Conservation (phyloP, 2,888 invertebrate genomes). For the Tortrix viridana region DNA sequence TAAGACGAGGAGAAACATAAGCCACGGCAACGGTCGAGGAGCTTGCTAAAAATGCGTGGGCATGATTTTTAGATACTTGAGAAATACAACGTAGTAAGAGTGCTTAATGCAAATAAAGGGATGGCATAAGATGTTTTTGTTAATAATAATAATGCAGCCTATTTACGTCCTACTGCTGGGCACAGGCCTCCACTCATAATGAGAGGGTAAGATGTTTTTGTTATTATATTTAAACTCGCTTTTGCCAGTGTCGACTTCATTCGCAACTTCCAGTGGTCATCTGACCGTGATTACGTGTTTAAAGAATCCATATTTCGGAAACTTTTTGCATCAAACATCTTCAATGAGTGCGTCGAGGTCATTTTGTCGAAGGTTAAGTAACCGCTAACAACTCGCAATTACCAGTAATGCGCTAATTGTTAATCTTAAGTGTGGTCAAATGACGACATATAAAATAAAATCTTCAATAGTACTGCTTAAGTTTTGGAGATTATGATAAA, state of each 20-base stretch:
- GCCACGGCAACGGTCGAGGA: constrained; percentile 17
- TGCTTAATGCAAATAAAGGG: constrained; percentile 27
- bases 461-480: too few relatives aligned
- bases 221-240: background rate
- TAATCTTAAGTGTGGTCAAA: constrained; percentile 9
- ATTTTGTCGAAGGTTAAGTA: constrained; percentile 1
- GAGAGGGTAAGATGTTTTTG: background rate
- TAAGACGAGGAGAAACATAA: constrained; percentile 1
- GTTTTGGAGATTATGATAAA: too few relatives aligned
- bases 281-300: too few relatives aligned
- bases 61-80: constrained; percentile 11
- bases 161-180: too few relatives aligned
- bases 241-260: background rate
- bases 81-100: constrained; percentile 13
- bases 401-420: constrained; percentile 37
- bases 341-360: constrained; percentile 12
- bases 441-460: too few relatives aligned
- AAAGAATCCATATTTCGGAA: too few relatives aligned
- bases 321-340: too few relatives aligned
- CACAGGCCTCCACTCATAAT: too few relatives aligned
- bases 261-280: too few relatives aligned
- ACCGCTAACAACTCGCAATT: constrained; percentile 31
- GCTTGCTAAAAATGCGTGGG: constrained; percentile 21
- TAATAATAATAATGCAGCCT: too few relatives aligned
- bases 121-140: background rate